phyloP scores from a whole-genome alignment of 2,797 vertebrate genomes.

The Eulemur coronatus region DNA sequence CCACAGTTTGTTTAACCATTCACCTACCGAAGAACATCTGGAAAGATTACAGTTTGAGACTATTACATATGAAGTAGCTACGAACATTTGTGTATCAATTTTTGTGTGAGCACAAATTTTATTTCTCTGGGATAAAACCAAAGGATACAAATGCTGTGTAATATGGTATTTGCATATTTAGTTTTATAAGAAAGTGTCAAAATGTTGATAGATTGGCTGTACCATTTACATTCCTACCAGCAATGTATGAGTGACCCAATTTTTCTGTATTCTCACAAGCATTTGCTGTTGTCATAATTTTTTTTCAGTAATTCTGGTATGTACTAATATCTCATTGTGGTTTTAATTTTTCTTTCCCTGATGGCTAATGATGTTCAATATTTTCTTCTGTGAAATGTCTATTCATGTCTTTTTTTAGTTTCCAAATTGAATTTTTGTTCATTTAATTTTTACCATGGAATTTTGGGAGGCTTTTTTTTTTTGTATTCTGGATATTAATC shows the following conservation, averaged over 20 bases:
- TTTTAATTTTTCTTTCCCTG: slow-evolving; percentile 8
- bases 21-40: neutral
- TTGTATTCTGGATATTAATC: neutral
- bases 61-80: neutral
- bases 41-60: neutral
- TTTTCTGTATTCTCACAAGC: neutral
- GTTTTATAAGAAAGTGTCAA: neutral
- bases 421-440: neutral
- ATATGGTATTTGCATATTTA: neutral
- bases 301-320: neutral
- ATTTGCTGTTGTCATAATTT: neutral
- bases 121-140: neutral
- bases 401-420: neutral
- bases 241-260: neutral
- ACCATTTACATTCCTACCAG: neutral
- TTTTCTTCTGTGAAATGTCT: neutral
- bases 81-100: neutral
- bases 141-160: neutral
- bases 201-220: neutral
- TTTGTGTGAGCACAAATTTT: neutral
- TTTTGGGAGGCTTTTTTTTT: neutral
- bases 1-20: neutral
- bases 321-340: neutral
- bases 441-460: neutral
- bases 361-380: neutral